Base-by-base conservation (phyloP, 2,113 vertebrate species). In the Perca flavescens region DNA sequence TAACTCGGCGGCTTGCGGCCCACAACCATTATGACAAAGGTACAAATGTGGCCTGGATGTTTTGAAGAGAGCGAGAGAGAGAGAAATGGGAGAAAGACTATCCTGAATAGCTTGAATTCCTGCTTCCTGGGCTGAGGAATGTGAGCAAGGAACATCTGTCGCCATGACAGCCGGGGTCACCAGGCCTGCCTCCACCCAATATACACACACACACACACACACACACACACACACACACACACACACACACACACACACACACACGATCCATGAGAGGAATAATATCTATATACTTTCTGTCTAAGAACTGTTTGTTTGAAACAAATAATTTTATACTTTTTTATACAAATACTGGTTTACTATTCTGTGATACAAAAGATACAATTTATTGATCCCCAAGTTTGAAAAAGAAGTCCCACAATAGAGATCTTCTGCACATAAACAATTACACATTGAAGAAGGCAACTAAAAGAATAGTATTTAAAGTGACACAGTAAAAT, bases 61-160 rank as follows among this genome's bases (percentile, higher is more conserved):
- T 91, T 93, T 92, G 49, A 57, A 81, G 50, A 10, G 64, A 68
- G 36, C 40, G 15, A 43, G 43, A 57, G 34, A 47, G n/a, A 40
- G 50, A 73, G 64, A 66, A 60, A 77, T 25, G 36, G 28, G 77
- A 74, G 65, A 57, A 47, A 54, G 21, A 75, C 58, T 60, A 69
- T 86, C 87, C 81, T 89, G 83, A 91, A 81, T 94, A 88, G 79
- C 85, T 93, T 85, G 80, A 93, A 94, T 94, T 91, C 92, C 90
- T 94, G 77, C 89, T 93, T 93, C 88, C 91, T 93, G 92, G 67
- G 40, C 76, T 54, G 82, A 86, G 90, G 93, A 95, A 95, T 91
- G 88, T 84, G 85, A 90, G 87, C 76, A 77, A 86, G 81, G 89
- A 94, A 93, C 93, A 94, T 94, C 93, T 95, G 94, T 91, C 91